Base-by-base conservation (phyloP, 2,797 vertebrate species). In the Coluber constrictor region DNA sequence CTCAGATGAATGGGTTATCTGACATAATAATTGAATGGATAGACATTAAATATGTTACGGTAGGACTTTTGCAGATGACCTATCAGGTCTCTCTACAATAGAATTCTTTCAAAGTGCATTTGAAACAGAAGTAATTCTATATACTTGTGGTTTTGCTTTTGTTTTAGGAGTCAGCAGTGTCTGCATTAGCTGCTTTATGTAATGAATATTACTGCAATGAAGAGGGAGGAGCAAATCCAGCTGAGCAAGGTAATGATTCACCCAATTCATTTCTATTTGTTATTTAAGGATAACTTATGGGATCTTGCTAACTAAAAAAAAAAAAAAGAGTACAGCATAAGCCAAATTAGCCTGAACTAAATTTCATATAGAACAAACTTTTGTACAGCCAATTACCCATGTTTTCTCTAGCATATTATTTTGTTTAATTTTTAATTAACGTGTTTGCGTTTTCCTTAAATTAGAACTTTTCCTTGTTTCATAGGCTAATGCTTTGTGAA, bases 181-280 rank as follows among this genome's bases (percentile, higher is more conserved):
- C 97, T 0, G 99, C 99, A 0, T 97, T 99, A 94, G 97, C 98
- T 0, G 98, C 98, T 0, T 96, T 99, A 94, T 99, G 98, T 97
- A 96, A 97, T 86, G 98, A 98, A 92, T 99, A 98, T 96, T 99
- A 99, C 95, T 95, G 96, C 96, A 93, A 63, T 3, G 96, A 97
- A 51, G 93, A 95, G 0, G 98, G 98, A 93, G 97, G 97, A 93
- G 98, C 97, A 0, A 97, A 98, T 94, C 90, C 97, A 56, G 94
- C 97, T 55, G 96, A 97, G 43, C 98, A 98, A 96, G 98, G 99
- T 99, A 97, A 97, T 97, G 95, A 96, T 94, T 97, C 79, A 92
- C 51, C 37, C n/a, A 29, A 20, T 70, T 88, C 92, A 37, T 23
- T 16, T 88, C 47, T 86, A 7, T 90, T 87, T 66, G 91, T 91